Evolutionary conservation across 2,113 vertebrate species (phyloP).

Genomic region (Brachyhypopomus occidentalis): DNA sequence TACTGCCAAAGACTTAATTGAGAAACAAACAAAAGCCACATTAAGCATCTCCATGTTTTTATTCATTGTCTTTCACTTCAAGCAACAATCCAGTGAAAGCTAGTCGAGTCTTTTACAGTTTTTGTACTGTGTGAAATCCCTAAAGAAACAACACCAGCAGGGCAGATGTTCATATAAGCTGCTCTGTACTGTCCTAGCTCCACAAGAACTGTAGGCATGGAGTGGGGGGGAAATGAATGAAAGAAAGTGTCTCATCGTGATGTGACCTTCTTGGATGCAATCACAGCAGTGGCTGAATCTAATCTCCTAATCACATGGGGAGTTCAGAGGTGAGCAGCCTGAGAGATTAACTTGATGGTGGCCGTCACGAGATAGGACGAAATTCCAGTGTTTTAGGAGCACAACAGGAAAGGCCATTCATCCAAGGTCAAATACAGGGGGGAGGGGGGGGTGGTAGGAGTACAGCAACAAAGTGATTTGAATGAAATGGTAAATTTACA

Average conservation of each 20-base stretch:
- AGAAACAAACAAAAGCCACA: slow-evolving; percentile 6
- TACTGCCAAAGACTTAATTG: not conserved
- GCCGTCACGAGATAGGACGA: slow-evolving; percentile 36
- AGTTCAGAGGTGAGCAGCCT: slow-evolving; percentile 47
- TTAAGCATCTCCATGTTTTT: not conserved
- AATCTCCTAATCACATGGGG: slow-evolving; percentile 51
- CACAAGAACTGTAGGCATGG: not conserved
- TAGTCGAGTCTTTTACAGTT: slow-evolving; percentile 4
- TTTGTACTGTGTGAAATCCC: not conserved
- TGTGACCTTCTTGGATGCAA: slow-evolving; percentile 46
- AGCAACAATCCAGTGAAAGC: slow-evolving; percentile 11
- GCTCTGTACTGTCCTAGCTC: not conserved
- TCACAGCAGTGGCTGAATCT: slow-evolving; percentile 43
- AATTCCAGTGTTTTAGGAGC: slow-evolving; percentile 40
- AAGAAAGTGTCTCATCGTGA: slow-evolving; percentile 42
- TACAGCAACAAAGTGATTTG: slow-evolving; percentile 20
- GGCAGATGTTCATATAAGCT: not conserved
- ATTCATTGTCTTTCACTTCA: not conserved
- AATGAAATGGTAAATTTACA: slow-evolving; percentile 14
- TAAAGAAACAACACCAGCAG: slow-evolving; percentile 14
- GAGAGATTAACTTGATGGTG: slow-evolving; percentile 49
- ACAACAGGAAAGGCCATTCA: slow-evolving; percentile 15
- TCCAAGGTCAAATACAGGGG: slow-evolving; percentile 31
- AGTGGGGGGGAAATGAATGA: slow-evolving; percentile 7
- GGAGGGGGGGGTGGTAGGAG: too few species aligned